phyloP scores from a whole-genome alignment of 2,113 vertebrate genomes.

The Urocolius indicus region DNA sequence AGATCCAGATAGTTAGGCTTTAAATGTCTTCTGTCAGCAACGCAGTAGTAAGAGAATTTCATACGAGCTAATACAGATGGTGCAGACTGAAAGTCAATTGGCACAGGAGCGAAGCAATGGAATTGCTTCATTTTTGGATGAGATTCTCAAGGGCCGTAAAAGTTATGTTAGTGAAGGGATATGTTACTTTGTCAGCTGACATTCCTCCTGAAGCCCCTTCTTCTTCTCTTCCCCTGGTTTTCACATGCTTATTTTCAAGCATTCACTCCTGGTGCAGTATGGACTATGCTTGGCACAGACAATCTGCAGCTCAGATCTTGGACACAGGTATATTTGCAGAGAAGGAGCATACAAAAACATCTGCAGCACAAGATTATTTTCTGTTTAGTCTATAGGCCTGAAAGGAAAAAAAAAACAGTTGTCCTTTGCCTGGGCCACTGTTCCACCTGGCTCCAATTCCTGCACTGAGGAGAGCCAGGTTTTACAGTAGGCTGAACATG shows the following conservation, averaged over 20 bases:
- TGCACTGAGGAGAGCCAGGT: neutral
- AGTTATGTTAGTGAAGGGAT: neutral
- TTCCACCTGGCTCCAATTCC: neutral
- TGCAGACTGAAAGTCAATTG: neutral
- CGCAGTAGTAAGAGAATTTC: neutral
- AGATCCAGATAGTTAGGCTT: neutral
- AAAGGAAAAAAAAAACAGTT: neutral
- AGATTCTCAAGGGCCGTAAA: neutral
- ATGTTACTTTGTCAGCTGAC: constrained; percentile 2
- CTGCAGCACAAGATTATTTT: neutral
- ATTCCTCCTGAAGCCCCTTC: neutral
- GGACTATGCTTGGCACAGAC: neutral
- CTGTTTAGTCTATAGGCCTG: neutral
- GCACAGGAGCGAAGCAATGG: neutral
- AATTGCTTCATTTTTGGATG: constrained; percentile 23
- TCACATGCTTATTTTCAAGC: neutral
- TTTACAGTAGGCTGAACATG: neutral
- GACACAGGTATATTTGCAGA: neutral
- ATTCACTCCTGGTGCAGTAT: neutral
- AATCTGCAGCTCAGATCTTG: neutral
- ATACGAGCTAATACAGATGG: neutral
- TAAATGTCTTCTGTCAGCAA: neutral
- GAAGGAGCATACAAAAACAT: neutral
- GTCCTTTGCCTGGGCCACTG: neutral
- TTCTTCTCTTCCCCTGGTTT: neutral